Evolutionary conservation across 2,113 vertebrate species (phyloP).

Genomic region (Eira barbara): DNA sequence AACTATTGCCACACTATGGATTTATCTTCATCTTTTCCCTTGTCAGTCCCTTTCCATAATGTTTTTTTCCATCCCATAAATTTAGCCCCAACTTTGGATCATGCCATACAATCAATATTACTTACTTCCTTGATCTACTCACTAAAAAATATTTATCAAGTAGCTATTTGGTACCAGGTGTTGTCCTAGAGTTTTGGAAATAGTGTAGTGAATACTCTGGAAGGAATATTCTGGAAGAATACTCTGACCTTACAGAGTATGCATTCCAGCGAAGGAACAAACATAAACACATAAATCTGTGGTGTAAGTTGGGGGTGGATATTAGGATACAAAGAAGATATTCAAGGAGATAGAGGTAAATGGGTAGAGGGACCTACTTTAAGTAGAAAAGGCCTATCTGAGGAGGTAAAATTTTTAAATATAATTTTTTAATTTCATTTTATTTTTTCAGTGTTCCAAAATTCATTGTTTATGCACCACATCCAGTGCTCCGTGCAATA

Average conservation of each 20-base stretch:
- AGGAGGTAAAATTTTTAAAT: background rate
- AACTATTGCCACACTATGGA: background rate
- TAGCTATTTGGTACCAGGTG: constrained; percentile 42
- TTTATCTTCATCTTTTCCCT: constrained; percentile 18
- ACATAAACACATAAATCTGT: background rate
- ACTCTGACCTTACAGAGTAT: constrained; percentile 29
- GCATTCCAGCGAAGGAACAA: constrained; percentile 37
- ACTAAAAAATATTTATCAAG: constrained; percentile 62
- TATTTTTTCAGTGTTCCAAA: no score
- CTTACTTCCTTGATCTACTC: constrained; percentile 43
- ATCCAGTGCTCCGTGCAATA: no score
- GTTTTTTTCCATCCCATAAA: background rate
- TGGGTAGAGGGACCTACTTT: background rate
- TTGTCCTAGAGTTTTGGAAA: background rate
- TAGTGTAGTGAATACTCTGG: constrained; percentile 11
- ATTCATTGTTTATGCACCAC: no score
- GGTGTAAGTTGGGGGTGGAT: background rate
- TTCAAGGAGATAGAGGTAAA: background rate
- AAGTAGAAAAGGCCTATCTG: background rate
- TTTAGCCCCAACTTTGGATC: background rate
- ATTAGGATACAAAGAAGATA: background rate
- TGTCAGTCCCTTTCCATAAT: background rate
- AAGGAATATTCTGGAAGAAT: background rate
- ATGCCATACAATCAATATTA: constrained; percentile 3
- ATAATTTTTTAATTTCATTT: no score